Conservation (phyloP, 2,797 vertebrate genomes). For the Atherinosoma microstoma region DNA sequence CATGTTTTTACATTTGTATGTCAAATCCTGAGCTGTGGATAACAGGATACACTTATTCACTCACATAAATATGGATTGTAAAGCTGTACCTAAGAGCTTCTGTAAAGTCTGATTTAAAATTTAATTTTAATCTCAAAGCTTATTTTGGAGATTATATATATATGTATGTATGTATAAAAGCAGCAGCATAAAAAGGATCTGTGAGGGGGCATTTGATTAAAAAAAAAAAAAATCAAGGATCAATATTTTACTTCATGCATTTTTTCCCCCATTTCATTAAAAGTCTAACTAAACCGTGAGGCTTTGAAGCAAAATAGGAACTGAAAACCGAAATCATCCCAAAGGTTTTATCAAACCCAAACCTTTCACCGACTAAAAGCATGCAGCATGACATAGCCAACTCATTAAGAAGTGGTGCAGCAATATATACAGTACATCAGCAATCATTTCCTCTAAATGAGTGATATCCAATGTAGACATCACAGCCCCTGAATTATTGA, state of each 20-base stretch:
- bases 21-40: slow-evolving; percentile 23
- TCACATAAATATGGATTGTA: neutral
- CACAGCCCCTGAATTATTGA: neutral
- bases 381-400: neutral
- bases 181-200: neutral
- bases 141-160: neutral
- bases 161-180: too few relatives aligned
- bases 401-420: neutral
- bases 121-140: too few relatives aligned
- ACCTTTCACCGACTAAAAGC: too few relatives aligned
- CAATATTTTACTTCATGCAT: too few relatives aligned
- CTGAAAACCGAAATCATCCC: neutral
- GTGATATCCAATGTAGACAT: too few relatives aligned
- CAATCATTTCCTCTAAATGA: neutral
- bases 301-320: neutral
- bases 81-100: neutral
- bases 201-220: neutral
- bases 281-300: neutral
- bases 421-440: neutral
- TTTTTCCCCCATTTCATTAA: neutral
- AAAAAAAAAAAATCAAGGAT: too few relatives aligned
- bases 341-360: neutral
- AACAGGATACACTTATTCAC: neutral
- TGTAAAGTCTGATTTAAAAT: too few relatives aligned
- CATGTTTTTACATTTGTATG: neutral